phyloP scores from a whole-genome alignment of 2,888 invertebrate species.

The Alitta virens region DNA sequence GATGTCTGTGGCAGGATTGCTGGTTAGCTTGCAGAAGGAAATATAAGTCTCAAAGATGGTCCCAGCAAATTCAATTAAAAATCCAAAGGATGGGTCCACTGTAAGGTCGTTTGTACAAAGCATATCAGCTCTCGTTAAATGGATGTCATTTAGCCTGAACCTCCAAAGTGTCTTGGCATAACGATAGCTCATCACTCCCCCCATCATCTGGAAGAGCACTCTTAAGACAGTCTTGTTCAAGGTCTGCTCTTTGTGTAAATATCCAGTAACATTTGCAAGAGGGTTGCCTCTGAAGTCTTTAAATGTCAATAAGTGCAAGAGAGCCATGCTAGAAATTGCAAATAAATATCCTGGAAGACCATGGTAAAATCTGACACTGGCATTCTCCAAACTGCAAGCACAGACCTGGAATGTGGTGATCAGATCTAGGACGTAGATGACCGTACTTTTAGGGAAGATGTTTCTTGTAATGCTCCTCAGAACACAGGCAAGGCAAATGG shows the following conservation, averaged over 20 bases:
- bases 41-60: conserved; percentile 17
- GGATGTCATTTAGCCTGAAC: conserved; percentile 15
- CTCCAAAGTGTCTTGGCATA: conserved; percentile 20
- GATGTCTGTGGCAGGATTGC: background rate
- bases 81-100: conserved; percentile 14
- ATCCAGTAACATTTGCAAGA: conserved; percentile 8
- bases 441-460: background rate
- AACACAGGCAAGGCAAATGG: too few relatives aligned
- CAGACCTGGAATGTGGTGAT: conserved; percentile 24
- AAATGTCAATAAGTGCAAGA: conserved; percentile 13
- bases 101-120: conserved; percentile 18
- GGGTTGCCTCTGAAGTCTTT: conserved; percentile 17
- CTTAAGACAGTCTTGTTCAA: background rate
- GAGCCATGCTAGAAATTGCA: conserved; percentile 4
- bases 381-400: conserved; percentile 26
- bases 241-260: conserved; percentile 1
- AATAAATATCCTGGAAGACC: conserved; percentile 17
- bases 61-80: conserved; percentile 19
- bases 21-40: background rate
- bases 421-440: conserved; percentile 12
- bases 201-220: conserved; percentile 12
- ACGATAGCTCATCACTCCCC: conserved; percentile 18
- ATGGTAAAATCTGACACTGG: conserved; percentile 19
- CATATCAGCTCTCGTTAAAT: background rate
- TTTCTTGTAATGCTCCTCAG: too few relatives aligned